These are phyloP conservation scores for Plebejus anna DNA, from an alignment of 2,888 invertebrate species.

Conservation along the genomic window DNA sequence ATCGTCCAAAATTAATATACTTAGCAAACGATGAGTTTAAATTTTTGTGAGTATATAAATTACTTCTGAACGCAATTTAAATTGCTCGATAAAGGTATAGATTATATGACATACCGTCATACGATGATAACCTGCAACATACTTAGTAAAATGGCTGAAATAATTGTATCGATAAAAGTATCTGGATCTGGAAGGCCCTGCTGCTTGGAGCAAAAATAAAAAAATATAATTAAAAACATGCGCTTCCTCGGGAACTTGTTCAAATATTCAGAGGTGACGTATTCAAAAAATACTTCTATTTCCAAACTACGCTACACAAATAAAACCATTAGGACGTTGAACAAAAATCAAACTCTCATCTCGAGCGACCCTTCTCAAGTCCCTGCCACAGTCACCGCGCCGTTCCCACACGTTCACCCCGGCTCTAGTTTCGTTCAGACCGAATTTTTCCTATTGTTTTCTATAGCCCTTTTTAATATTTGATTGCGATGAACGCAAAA, in stretches of 20 bases:
- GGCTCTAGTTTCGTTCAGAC: constrained; percentile 29
- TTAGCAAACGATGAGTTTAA: background rate
- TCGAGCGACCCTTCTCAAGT: constrained; percentile 33
- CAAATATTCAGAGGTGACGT: background rate
- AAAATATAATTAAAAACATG: background rate
- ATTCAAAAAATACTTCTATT: background rate
- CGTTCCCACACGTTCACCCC: constrained; percentile 30
- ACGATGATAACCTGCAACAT: background rate
- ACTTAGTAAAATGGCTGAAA: background rate
- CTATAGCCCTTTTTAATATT: constrained; percentile 59
- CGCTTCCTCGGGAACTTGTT: background rate
- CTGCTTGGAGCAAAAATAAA: background rate
- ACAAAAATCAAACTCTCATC: constrained; percentile 27
- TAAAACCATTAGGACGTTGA: constrained; percentile 22
- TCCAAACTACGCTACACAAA: background rate
- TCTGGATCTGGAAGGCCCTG: background rate
- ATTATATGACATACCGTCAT: too few relatives aligned
- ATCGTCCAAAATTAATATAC: background rate
- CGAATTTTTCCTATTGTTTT: constrained; percentile 49
- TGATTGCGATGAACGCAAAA: constrained; percentile 33
- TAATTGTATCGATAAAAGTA: background rate
- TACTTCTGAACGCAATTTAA: background rate
- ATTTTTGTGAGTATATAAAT: background rate
- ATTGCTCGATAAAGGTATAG: background rate
- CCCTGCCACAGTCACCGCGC: constrained; percentile 31